A percentile compares a stretch with the other conserved stretches of the same genome.
phyloP scores from a whole-genome alignment of 2,113 vertebrate genomes.

The Sturnira hondurensis region DNA sequence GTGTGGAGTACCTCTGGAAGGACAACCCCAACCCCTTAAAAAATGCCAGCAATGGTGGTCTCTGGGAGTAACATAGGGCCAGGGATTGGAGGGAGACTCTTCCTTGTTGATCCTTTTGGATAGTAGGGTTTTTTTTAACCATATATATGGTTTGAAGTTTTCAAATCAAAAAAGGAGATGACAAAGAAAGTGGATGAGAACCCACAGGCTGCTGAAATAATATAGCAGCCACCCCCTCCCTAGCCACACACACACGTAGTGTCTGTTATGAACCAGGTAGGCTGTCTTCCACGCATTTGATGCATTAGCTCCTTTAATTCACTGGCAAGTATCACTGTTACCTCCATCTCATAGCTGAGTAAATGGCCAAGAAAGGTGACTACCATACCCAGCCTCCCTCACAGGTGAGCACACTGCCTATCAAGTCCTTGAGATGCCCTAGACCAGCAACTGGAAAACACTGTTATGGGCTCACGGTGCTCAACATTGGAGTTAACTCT shows the following conservation, averaged over 20 bases:
- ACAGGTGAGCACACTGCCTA: not conserved
- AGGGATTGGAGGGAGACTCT: not conserved
- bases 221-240: too few species aligned
- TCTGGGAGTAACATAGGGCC: rapidly evolving
- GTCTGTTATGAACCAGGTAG: not conserved
- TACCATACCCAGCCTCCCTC: not conserved
- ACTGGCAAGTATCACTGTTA: too few species aligned
- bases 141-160: not conserved
- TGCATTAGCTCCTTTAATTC: not conserved
- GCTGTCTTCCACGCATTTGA: not conserved
- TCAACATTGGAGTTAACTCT: not conserved
- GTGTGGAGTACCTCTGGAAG: not conserved
- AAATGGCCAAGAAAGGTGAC: not conserved
- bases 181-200: not conserved
- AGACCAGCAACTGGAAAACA: not conserved
- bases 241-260: not conserved
- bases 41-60: not conserved
- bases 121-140: not conserved
- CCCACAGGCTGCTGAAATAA: not conserved
- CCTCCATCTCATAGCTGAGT: not conserved
- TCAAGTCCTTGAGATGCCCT: rapidly evolving
- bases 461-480: too few species aligned
- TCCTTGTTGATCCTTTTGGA: not conserved
- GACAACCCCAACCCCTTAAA: not conserved
- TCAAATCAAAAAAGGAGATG: conserved; percentile 19